Conservation (phyloP, 30 jellyfish, hydroid and myxozoan genomes). For the Sanderia malayensis region DNA sequence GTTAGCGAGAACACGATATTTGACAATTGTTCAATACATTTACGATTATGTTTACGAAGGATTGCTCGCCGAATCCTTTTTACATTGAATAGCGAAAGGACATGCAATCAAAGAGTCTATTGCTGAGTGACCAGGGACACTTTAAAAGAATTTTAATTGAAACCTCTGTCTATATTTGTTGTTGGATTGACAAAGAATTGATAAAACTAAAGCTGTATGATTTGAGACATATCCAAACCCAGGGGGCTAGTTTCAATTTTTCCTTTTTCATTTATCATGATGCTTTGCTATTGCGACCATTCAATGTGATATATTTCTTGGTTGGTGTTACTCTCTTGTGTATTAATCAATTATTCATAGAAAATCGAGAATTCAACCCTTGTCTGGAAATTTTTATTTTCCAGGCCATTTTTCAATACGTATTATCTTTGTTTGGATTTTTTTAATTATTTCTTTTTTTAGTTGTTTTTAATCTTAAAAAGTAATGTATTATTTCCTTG, state of each 20-base stretch:
- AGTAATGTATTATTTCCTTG: too few relatives aligned
- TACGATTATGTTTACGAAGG: background rate
- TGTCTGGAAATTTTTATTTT: background rate
- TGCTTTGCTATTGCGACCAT: background rate
- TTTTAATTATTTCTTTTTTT: too few relatives aligned
- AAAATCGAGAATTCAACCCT: background rate
- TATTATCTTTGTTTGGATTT: too few relatives aligned
- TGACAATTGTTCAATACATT: background rate
- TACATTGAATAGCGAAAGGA: background rate
- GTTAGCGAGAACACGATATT: too few relatives aligned
- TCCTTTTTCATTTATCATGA: background rate
- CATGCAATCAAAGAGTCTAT: background rate
- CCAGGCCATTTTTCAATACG: too few relatives aligned
- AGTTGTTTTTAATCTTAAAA: too few relatives aligned
- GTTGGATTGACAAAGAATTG: conserved; percentile 4
- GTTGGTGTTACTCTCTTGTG: background rate
- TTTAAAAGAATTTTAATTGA: background rate
- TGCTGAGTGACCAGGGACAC: background rate
- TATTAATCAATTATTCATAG: too few relatives aligned
- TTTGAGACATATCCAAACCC: background rate
- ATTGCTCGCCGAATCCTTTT: background rate
- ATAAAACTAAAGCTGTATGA: background rate
- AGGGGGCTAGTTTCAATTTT: too few relatives aligned
- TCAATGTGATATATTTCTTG: too few relatives aligned
- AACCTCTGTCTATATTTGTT: background rate